Evolutionary conservation across 2,797 vertebrate species (phyloP), one percentile per base, ranked within the genome.

Genomic region (Zonotrichia albicollis): DNA sequence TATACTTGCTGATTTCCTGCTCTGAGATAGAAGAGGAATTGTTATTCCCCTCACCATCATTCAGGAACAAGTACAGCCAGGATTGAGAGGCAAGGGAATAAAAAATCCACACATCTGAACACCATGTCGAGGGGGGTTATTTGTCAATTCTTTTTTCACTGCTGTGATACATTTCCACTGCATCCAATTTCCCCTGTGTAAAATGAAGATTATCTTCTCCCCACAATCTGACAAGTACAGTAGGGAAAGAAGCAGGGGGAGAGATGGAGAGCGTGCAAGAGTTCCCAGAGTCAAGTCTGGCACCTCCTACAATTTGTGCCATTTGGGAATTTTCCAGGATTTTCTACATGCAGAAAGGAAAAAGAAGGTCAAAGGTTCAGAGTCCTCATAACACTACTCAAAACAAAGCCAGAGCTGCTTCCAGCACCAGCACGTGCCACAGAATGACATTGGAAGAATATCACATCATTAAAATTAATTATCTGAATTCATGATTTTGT

Each of bases 191-290:
- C 94, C 94, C 85, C 30, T 64, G 72, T 78, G 87, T 89, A 94
- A 95, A 94, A 95, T 1, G 54, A 93, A 96, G 85, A 89, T 93
- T 93, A 97, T 96, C 93, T 95, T 94, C 74, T 94, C 66, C 81
- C 93, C 79, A 76, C 81, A 95, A n/a, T 66, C 86, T 94, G 94
- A 95, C 95, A 97, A 91, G 71, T 64, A 29, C 54, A 88, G 38
- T 27, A 68, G 21, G 67, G 29, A 87, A 90, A 78, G 84, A 75
- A 51, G 32, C 55, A 86, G 43, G 75, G 43, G 40, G 55, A 73
- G 43, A 86, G 64, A 73, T 5, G 8, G 34, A 72, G 6, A 0
- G 0, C 0, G 0, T 66, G n/a, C 38, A 36, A 57, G 76, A 66
- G 54, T 66, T 86, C 84, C 48, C n/a, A 66, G 76, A 95, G 71